Evolutionary conservation across 2,888 invertebrate species (phyloP).

Genomic region (Nysson spinosus): DNA sequence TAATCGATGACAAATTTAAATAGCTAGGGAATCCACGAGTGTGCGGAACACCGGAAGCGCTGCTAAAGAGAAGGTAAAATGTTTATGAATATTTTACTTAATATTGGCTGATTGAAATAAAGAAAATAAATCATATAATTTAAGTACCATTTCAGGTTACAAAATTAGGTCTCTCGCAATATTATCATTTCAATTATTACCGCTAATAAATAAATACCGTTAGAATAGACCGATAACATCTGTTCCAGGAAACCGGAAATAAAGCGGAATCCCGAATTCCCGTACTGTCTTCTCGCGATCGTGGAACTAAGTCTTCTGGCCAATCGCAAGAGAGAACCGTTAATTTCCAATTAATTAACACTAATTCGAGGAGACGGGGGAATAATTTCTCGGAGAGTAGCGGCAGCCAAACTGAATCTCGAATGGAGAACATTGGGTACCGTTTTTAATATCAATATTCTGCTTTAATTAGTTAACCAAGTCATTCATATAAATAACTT

Average conservation of each 20-base stretch:
- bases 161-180: too few relatives aligned
- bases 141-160: too few relatives aligned
- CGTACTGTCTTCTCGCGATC: conserved; percentile 45
- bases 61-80: too few relatives aligned
- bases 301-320: conserved; percentile 15
- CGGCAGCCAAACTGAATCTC: conserved; percentile 5
- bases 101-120: too few relatives aligned
- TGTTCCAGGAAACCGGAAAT: conserved; percentile 36
- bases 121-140: too few relatives aligned
- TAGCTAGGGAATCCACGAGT: conserved; percentile 27
- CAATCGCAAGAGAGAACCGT: conserved; percentile 23
- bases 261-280: conserved; percentile 59
- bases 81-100: too few relatives aligned
- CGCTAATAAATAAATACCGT: background rate
- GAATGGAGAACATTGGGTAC: conserved; percentile 15
- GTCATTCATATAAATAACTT: too few relatives aligned
- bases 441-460: too few relatives aligned
- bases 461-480: too few relatives aligned
- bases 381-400: conserved; percentile 22
- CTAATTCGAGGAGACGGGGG: conserved; percentile 25
- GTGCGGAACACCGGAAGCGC: conserved; percentile 29
- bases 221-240: background rate
- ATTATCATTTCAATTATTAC: too few relatives aligned
- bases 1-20: too few relatives aligned
- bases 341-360: conserved; percentile 24